Percentiles rank a stretch among this genome's conserved stretches.
These are phyloP conservation scores for Drosophila azteca DNA, from an alignment of 1,140 invertebrate species.

Conservation along the genomic window DNA sequence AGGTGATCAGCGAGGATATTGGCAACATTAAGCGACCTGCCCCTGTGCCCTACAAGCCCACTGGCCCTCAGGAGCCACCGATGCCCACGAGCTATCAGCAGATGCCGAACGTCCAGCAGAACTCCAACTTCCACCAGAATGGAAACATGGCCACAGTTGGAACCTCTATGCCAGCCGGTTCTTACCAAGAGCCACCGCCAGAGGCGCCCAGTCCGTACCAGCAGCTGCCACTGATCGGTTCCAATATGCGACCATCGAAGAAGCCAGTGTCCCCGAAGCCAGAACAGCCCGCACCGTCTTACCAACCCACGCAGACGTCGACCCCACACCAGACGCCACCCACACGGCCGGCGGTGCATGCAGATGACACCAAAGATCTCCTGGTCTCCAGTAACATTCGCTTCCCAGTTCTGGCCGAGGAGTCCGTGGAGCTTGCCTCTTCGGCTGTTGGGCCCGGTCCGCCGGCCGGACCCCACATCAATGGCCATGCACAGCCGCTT, in stretches of 20 bases:
- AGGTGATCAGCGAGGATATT: conserved; percentile 81
- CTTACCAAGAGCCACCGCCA: conserved; percentile 61
- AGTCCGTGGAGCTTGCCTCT: conserved; percentile 48
- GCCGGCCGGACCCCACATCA: conserved; percentile 58
- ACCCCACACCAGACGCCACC: conserved; percentile 6
- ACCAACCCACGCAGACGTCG: conserved; percentile 1
- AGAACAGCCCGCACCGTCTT: conserved; percentile 1
- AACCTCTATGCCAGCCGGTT: conserved; percentile 14
- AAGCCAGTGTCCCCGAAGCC: conserved; percentile 25
- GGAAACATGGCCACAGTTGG: conserved; percentile 37
- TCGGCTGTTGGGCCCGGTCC: conserved; percentile 40
- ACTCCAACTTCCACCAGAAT: conserved; percentile 63
- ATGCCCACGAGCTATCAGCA: conserved; percentile 51
- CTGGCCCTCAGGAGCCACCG: conserved; percentile 15
- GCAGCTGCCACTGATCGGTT: conserved; percentile 70
- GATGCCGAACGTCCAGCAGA: conserved; percentile 45
- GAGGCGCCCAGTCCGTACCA: conserved; percentile 74
- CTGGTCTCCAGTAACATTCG: conserved; percentile 79
- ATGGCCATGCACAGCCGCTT: conserved; percentile 78
- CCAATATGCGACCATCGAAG: conserved; percentile 49
- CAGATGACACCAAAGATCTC: conserved; percentile 70
- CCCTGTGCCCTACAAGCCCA: not conserved
- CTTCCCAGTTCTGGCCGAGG: conserved; percentile 72
- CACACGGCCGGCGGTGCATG: conserved; percentile 1
- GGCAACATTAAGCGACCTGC: conserved; percentile 59